Base-by-base conservation (phyloP, 2,888 invertebrate genomes). In the Microplitis manilae region DNA sequence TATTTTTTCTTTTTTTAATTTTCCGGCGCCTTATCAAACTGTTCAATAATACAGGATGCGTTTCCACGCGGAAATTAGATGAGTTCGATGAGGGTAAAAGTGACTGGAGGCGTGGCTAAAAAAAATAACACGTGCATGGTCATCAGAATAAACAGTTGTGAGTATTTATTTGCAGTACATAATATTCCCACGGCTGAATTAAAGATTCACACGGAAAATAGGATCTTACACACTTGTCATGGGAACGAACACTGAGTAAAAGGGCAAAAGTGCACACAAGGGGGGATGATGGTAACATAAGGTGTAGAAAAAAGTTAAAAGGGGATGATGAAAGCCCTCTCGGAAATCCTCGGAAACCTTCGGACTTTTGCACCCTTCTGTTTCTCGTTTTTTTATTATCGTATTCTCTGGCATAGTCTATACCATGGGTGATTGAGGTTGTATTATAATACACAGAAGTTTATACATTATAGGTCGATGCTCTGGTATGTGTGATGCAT, bases 191-290 rank as follows among this genome's bases (percentile, higher is more conserved):
- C 87, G 87, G 86, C 86, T 83, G 86, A 88, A 88, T 89, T 86
- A 86, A 86, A 86, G 87, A 89, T 89, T 88, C 88, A 88, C 88
- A 86, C 85, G 86, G 81, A 84, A 82, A 82, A 83, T 81, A 75
- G 82, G 83, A 83, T 85, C 84, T 85, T 89, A 89, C 73, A 67
- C 73, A 73, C 89, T 89, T 89, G 89, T 89, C 89, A 89, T 89
- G 89, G 89, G 89, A 89, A 89, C 88, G 86, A 85, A 85, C 86
- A 85, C 85, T 83, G 82, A 80, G 72, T 61, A 75, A 77, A 64
- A 73, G 62, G 68, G 20, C 20, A 20, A 62, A 62, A 20, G 62
- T 62, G 15, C 20, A 20, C 62, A 62, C 20, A 62, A 67, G 62
- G 38, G 68, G 30, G 30, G 73, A 69, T 62, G 78, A 69, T 75